A percentile compares a stretch with the other conserved stretches of the same genome.
Conservation (phyloP, 2,113 vertebrate species). For the Myotis lucifugus region DNA sequence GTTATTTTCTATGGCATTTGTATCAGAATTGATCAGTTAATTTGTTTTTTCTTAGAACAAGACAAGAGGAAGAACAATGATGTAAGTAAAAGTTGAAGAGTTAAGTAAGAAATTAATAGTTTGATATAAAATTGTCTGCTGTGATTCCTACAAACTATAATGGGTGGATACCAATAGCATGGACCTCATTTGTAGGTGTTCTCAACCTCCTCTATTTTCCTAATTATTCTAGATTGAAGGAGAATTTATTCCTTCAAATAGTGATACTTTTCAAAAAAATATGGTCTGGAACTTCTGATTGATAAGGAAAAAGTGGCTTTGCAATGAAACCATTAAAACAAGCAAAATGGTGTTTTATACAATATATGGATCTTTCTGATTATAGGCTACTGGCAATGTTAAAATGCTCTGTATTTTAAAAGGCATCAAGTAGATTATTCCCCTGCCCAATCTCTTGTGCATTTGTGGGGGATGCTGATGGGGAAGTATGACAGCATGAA, state of each 20-base stretch:
- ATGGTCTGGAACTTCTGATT: not conserved
- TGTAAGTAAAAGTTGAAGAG: conserved; percentile 87
- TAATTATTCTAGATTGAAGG: conserved; percentile 2
- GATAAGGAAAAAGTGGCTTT: conserved; percentile 14
- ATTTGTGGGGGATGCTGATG: not conserved
- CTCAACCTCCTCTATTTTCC: not conserved
- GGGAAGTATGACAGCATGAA: not conserved
- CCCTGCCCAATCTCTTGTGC: not conserved
- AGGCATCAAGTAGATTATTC: not conserved
- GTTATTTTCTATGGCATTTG: conserved; percentile 55
- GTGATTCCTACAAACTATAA: not conserved
- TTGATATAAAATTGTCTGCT: conserved; percentile 35
- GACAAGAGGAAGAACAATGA: conserved; percentile 99
- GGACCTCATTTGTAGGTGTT: not conserved
- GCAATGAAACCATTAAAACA: not conserved
- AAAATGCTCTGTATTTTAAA: not conserved
- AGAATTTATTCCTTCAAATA: not conserved
- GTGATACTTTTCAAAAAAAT: conserved; percentile 26
- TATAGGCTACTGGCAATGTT: not conserved
- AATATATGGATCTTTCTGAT: not conserved
- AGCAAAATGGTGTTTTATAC: not conserved
- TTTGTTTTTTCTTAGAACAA: conserved; percentile 87
- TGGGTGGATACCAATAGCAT: not conserved
- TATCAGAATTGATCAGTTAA: not conserved
- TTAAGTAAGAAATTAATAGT: not conserved